Evolutionary conservation across 1,140 invertebrate genomes (phyloP), one percentile per base, ranked within the genome.

Genomic region (Drosophila oshimai): DNA sequence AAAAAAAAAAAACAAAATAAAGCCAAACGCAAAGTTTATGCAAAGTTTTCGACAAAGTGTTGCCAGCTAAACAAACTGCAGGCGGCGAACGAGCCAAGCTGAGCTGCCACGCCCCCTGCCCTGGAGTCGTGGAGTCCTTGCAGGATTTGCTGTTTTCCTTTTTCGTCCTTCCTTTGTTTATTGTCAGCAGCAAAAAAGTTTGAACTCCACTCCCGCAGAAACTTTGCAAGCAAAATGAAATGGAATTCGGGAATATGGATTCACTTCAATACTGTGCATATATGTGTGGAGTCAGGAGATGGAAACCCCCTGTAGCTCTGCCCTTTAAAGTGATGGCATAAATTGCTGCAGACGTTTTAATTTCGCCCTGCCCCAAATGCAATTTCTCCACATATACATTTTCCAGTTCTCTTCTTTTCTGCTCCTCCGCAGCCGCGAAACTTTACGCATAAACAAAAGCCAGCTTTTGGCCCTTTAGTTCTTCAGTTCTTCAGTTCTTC

Each of bases 31-130:
- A 47, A 78, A 83, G 54, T 78, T 70, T 73, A 71, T 71, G 80
- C 74, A 74, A 79, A 83, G 39, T 74, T 62, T 28, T 39, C 57
- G 50, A 57, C 79, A 84, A 84, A 84, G 80, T 86, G 80, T 86
- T 86, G 80, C 79, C 68, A 69, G 65, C 75, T 86, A 86, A 84
- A 86, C 79, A 86, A 84, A 81, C 76, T 75, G 39, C 57, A 71
- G 50, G 36, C 65, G 45, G 39, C n/a, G n/a, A n/a, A n/a, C n/a
- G 31, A 12, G 29, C 18, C 71, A 44, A 50, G 34, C 64, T 51
- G 50, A 57, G 49, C 17, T 39, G n/a, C 22, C 36, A 58, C 37
- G 50, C 64, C 44, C 39, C 18, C 34, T 24, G 20, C 22, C 39
- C 28, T 7, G 17, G 17, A 0, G 26, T 31, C 15, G 10, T n/a